Evolutionary conservation across 2,797 vertebrate genomes (phyloP).

Genomic region (Sylvilagus floridanus): DNA sequence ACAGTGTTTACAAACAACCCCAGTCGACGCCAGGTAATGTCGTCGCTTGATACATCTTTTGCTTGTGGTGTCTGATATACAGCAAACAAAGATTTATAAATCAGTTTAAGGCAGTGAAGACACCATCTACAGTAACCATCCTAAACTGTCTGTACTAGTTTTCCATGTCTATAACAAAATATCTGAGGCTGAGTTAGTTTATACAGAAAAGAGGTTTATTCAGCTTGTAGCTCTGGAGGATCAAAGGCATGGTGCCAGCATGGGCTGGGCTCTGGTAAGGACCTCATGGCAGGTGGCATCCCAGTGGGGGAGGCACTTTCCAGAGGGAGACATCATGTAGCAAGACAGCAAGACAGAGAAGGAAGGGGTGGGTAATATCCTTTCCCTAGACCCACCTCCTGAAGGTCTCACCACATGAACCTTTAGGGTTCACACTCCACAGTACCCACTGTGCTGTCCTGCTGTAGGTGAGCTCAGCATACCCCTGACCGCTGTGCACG

Average conservation of each 20-base stretch:
- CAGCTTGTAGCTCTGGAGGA: not conserved
- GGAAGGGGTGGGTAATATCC: not conserved
- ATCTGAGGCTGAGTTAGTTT: not conserved
- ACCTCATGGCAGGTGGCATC: not conserved
- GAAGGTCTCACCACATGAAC: not conserved
- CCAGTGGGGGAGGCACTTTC: not conserved
- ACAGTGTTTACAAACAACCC: constrained; percentile 25
- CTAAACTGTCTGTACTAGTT: not conserved
- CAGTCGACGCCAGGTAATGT: not conserved
- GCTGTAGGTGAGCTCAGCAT: not conserved
- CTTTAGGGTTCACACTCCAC: not conserved
- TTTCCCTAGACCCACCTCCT: not conserved
- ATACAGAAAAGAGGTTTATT: not conserved
- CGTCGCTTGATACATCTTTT: not conserved
- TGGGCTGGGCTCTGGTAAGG: not conserved
- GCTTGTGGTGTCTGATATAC: not conserved
- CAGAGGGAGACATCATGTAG: not conserved
- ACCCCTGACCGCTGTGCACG: not conserved
- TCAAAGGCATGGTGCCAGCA: not conserved
- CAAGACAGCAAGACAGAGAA: not conserved
- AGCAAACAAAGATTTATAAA: not conserved
- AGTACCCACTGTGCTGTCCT: not conserved
- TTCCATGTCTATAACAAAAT: not conserved
- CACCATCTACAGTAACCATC: not conserved
- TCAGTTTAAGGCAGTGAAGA: not conserved